Conservation (phyloP, 2,888 invertebrate genomes). For the Tethea ocularis region DNA sequence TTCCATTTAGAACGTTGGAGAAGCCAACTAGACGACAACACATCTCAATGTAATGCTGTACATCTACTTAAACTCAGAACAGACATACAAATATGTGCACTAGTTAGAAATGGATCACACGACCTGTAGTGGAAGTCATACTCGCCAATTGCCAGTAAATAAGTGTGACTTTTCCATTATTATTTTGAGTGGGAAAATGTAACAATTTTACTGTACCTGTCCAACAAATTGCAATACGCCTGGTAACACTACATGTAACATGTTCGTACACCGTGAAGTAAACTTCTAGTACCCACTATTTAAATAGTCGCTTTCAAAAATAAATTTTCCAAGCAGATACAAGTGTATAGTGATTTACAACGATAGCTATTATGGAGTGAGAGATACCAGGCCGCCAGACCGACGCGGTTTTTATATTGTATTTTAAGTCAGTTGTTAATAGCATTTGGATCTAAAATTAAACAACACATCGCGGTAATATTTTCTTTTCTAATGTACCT, state of each 20-base stretch:
- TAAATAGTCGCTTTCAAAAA: conserved; percentile 53
- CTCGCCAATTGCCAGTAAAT: too few relatives aligned
- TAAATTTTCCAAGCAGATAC: conserved; percentile 52
- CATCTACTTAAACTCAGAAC: too few relatives aligned
- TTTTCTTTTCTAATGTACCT: not conserved
- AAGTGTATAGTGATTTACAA: conserved; percentile 65
- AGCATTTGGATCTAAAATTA: conserved; percentile 3
- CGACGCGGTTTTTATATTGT: conserved; percentile 36
- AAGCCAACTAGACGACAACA: too few relatives aligned
- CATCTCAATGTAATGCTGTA: too few relatives aligned
- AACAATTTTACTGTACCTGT: not conserved
- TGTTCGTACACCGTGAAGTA: not conserved
- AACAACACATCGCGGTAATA: conserved; percentile 4
- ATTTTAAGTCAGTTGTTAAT: conserved; percentile 16
- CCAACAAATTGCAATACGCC: not conserved
- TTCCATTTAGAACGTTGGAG: too few relatives aligned
- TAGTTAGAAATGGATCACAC: too few relatives aligned
- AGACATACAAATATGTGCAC: too few relatives aligned
- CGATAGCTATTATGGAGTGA: conserved; percentile 68
- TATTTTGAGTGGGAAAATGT: not conserved
- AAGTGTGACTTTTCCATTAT: too few relatives aligned
- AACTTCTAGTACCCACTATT: conserved; percentile 27
- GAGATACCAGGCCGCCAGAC: conserved; percentile 57
- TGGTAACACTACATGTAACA: not conserved
- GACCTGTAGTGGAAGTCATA: too few relatives aligned